A percentile compares a stretch with the other conserved stretches of the same genome.
Conservation (phyloP, 2,797 vertebrate genomes). For the Otolemur crassicaudatus region DNA sequence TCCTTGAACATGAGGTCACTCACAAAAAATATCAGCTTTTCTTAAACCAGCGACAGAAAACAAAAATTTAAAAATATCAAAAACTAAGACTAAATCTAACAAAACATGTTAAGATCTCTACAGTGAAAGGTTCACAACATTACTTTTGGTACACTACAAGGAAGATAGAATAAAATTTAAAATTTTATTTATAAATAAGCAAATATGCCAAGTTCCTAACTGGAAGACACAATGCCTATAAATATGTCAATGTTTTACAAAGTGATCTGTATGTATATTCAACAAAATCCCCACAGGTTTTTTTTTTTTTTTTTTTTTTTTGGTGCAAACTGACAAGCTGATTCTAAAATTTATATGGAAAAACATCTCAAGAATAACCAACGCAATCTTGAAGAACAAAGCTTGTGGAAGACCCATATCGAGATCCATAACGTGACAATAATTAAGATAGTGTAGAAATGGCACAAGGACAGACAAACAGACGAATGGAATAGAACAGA, state of each 20-base stretch:
- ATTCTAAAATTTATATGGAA: conserved; percentile 21
- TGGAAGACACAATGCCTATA: not conserved
- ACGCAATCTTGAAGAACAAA: not conserved
- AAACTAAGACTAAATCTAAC: conserved; percentile 3
- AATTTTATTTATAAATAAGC: not conserved
- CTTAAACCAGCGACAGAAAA: conserved; percentile 47
- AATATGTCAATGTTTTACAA: not conserved
- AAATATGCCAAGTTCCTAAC: not conserved
- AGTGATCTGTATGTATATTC: not conserved
- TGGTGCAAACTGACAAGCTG: not conserved
- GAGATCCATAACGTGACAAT: not conserved
- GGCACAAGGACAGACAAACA: not conserved
- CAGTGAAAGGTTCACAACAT: not conserved
- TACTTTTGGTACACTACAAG: not conserved
- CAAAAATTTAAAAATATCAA: conserved; percentile 22
- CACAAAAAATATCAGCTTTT: not conserved
- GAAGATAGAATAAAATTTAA: not conserved
- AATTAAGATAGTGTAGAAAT: not conserved
- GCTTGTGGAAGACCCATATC: not conserved
- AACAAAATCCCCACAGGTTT: not conserved
- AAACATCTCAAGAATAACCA: conserved; percentile 8
- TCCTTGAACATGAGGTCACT: not conserved
- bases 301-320: not conserved
- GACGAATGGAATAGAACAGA: not conserved
- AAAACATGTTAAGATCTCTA: not conserved